Conservation (phyloP, 2,797 vertebrate genomes). For the Cetoscarus ocellatus region DNA sequence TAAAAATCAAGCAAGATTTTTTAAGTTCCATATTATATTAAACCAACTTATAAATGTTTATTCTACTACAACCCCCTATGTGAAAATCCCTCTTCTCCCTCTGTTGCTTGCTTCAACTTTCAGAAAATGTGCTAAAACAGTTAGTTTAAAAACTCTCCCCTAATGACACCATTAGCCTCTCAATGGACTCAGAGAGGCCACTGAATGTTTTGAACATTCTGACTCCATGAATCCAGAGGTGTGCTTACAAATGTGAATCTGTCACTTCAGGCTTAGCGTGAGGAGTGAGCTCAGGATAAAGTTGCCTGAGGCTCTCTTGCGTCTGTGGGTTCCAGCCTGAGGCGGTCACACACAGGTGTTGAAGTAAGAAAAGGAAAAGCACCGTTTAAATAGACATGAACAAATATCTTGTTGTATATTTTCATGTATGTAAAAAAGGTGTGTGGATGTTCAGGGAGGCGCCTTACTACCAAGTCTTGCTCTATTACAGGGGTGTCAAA, state of each 20-base stretch:
- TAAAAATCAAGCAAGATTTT: too few relatives aligned
- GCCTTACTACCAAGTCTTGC: neutral
- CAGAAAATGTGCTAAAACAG: too few relatives aligned
- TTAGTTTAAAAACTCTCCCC: too few relatives aligned
- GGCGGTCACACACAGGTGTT: neutral
- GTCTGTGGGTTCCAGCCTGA: slow-evolving; percentile 4
- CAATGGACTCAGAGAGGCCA: too few relatives aligned
- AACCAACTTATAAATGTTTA: too few relatives aligned
- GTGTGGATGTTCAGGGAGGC: slow-evolving; percentile 36
- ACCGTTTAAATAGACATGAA: slow-evolving; percentile 4
- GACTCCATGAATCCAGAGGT: slow-evolving; percentile 3
- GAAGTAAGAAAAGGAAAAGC: slow-evolving; percentile 18
- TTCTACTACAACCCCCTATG: too few relatives aligned
- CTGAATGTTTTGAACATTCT: neutral
- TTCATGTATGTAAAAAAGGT: slow-evolving; percentile 4
- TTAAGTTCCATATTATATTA: too few relatives aligned
- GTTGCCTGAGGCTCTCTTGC: slow-evolving; percentile 8
- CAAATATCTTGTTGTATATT: neutral
- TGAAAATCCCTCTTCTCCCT: too few relatives aligned
- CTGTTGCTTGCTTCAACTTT: too few relatives aligned
- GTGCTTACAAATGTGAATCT: slow-evolving; percentile 17
- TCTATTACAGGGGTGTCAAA: neutral
- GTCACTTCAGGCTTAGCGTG: slow-evolving; percentile 11
- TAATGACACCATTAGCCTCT: too few relatives aligned
- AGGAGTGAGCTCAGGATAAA: slow-evolving; percentile 11